These are phyloP conservation scores for Sinotaia quadrata DNA, from an alignment of 2,888 invertebrate species.

Conservation along the genomic window DNA sequence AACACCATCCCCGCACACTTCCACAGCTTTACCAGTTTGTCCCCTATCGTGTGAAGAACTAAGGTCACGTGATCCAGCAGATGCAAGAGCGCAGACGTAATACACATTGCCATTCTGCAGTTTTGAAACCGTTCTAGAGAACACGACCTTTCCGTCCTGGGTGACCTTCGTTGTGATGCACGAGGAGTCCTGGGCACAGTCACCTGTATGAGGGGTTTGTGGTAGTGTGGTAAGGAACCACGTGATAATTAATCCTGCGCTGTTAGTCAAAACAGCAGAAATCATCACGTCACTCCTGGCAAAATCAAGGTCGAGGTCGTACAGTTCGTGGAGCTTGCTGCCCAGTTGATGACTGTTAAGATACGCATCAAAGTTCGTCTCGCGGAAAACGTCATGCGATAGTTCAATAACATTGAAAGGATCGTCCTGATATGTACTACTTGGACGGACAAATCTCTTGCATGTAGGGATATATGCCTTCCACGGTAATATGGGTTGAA, in stretches of 20 bases:
- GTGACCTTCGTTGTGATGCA: conserved; percentile 2
- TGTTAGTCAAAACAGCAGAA: conserved; percentile 15
- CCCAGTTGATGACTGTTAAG: conserved; percentile 7
- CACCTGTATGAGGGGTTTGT: background rate
- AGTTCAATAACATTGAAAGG: conserved; percentile 18
- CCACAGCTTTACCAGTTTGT: no score
- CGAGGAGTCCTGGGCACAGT: conserved; percentile 7
- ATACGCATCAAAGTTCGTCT: background rate
- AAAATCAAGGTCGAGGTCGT: conserved; percentile 25
- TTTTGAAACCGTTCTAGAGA: background rate
- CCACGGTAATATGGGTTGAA: background rate
- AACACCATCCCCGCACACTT: conserved; percentile 18
- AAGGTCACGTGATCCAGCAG: background rate
- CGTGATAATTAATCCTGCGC: conserved; percentile 4
- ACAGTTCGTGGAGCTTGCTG: conserved; percentile 12
- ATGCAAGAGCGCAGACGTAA: background rate
- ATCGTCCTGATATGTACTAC: background rate
- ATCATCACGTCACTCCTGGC: conserved; percentile 9
- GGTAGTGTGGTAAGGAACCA: conserved; percentile 14
- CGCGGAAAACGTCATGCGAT: background rate
- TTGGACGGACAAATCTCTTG: background rate
- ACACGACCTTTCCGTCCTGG: background rate
- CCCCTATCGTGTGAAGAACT: no score
- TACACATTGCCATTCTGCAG: conserved; percentile 3
- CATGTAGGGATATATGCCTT: background rate